Evolutionary conservation across 2,113 vertebrate species (phyloP), one percentile per base, ranked within the genome.

Genomic region (Crotalus viridis): DNA sequence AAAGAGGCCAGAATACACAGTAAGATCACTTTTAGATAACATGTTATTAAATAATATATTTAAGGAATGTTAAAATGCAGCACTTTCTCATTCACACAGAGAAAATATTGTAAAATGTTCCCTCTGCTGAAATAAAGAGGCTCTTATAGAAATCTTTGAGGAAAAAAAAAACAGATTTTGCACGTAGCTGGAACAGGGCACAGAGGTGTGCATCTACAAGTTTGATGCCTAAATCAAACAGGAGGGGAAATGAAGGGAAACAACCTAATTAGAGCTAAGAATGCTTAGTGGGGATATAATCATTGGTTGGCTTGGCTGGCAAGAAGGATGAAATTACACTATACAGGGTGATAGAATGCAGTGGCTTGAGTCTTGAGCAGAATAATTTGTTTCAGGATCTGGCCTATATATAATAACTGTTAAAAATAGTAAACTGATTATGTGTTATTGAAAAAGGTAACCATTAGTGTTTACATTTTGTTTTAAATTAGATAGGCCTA

Each of bases 401-500:
- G 22, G 46, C 89, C 15, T 89, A 28, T 17, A 46, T 48, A 22
- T 46, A 59, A 10, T 74, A 55, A 85, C 55, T 48, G 33, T 51
- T 91, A 19, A 61, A 91, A 64, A 33, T 24, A 57, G 26, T 85
- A 85, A 87, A 33, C 46, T 10, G n/a, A 17, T 92, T 52, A n/a
- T 22, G 33, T 54, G 61, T 10, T 12, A 52, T 52, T 22, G 46
- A 61, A 22, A 87, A 48, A 33, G 22, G 5, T 19, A 4, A 17
- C 28, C 87, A 88, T 28, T 87, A 81, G 33, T 93, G n/a, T 92
- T 9, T 90, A 69, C 69, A 86, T 48, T 51, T 10, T 26, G 94
- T 69, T 64, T 96, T 88, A 96, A 81, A 89, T 95, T 96, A 96
- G 96, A 97, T 96, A 97, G 95, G 90, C 95, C 90, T 95, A 93